Evolutionary conservation across 2,113 vertebrate genomes (phyloP).

Genomic region (Dunckerocampus dactyliophorus): DNA sequence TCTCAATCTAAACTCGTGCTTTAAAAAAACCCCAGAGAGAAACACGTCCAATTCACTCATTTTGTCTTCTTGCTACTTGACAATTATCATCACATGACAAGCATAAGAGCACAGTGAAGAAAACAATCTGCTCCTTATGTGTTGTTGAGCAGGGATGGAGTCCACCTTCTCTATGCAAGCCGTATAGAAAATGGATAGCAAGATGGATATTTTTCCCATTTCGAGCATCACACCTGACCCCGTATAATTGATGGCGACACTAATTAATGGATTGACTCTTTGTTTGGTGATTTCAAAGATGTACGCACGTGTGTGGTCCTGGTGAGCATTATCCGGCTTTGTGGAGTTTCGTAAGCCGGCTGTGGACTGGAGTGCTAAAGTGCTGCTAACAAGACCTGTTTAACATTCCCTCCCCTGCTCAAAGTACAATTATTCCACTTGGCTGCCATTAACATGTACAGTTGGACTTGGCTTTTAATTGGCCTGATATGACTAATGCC

Average conservation of each 20-base stretch:
- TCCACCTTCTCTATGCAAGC: not conserved
- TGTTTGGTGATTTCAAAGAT: conserved; percentile 44
- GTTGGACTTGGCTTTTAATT: conserved; percentile 73
- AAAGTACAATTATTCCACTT: conserved; percentile 76
- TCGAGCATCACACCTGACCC: conserved; percentile 55
- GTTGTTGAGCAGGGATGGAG: too few species aligned
- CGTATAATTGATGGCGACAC: conserved; percentile 54
- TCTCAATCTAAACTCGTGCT: conserved; percentile 58
- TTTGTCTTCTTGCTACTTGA: conserved; percentile 45
- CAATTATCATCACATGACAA: conserved; percentile 25
- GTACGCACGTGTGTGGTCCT: conserved; percentile 45
- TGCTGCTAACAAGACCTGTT: conserved; percentile 78
- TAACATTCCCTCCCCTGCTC: conserved; percentile 78
- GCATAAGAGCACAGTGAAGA: conserved; percentile 35
- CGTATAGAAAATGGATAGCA: not conserved
- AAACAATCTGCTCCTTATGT: conserved; percentile 29
- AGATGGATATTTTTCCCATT: not conserved
- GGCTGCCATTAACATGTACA: conserved; percentile 75
- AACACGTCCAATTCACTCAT: conserved; percentile 48
- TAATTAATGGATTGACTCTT: conserved; percentile 63
- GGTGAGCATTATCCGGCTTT: conserved; percentile 65
- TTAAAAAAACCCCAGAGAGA: conserved; percentile 39
- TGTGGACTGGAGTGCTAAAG: conserved; percentile 74
- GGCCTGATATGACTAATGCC: conserved; percentile 76
- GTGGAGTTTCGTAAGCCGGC: conserved; percentile 71